phyloP scores from a whole-genome alignment of 1,140 invertebrate genomes.

The Cotesia glomerata region DNA sequence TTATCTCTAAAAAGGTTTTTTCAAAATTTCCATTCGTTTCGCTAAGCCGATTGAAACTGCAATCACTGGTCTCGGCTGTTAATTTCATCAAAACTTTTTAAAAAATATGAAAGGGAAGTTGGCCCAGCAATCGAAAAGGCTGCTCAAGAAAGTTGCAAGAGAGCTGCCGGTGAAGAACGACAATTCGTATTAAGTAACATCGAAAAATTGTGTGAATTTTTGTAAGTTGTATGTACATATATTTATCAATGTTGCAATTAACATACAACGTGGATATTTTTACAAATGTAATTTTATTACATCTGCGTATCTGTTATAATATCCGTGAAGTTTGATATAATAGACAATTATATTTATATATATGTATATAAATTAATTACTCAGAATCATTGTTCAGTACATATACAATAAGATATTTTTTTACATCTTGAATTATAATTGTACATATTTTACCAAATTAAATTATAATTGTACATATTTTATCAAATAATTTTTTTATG shows the following conservation, averaged over 20 bases:
- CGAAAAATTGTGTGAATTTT: slow-evolving; percentile 11
- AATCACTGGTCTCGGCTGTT: no score
- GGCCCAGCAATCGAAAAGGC: slow-evolving; percentile 15
- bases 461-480: neutral
- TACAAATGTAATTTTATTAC: no score
- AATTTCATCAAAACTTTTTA: slow-evolving; percentile 17
- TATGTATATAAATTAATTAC: no score
- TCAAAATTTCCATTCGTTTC: no score
- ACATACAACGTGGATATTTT: no score
- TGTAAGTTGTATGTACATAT: slow-evolving; percentile 10
- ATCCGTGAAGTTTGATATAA: no score
- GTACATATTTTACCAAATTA: neutral
- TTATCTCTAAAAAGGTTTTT: no score
- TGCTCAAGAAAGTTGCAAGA: slow-evolving; percentile 19
- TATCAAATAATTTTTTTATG: neutral
- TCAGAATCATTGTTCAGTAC: neutral
- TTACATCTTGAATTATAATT: neutral
- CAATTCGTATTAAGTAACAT: slow-evolving; percentile 9
- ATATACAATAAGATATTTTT: neutral
- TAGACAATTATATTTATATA: no score
- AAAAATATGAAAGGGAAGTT: slow-evolving; percentile 34
- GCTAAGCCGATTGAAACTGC: no score
- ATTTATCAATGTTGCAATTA: no score
- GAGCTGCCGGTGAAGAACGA: slow-evolving; percentile 12
- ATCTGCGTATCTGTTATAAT: no score